Conservation (phyloP, 2,113 vertebrate species). For the Rhea pennata region DNA sequence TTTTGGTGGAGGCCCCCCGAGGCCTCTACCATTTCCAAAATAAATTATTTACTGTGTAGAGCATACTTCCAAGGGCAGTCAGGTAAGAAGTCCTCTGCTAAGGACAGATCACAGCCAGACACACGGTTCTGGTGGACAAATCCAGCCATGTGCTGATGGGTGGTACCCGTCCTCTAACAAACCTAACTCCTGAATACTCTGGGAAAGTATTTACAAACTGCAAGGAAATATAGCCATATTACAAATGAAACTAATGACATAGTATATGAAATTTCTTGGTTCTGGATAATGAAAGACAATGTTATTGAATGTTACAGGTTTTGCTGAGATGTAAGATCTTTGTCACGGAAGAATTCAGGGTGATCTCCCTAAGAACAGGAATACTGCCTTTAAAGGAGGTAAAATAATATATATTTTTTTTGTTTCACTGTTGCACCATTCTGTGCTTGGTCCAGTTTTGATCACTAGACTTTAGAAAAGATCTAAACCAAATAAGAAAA, state of each 20-base stretch:
- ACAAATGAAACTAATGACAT: not conserved
- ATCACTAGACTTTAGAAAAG: not conserved
- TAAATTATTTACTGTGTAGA: not conserved
- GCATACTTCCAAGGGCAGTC: not conserved
- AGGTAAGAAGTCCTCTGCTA: not conserved
- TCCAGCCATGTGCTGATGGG: not conserved
- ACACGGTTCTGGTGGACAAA: not conserved
- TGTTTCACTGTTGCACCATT: not conserved
- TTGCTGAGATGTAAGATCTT: not conserved
- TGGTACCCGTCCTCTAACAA: not conserved
- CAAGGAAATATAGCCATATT: not conserved
- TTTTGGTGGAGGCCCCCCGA: not conserved
- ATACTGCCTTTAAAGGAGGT: not conserved
- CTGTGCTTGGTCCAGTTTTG: not conserved
- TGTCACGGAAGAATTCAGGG: not conserved
- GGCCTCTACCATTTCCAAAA: not conserved
- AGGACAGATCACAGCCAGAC: not conserved
- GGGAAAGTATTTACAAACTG: not conserved
- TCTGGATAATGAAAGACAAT: not conserved
- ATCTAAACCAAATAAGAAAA: not conserved
- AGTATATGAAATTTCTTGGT: not conserved
- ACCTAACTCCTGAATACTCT: not conserved
- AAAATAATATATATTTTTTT: not conserved
- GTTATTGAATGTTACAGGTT: not conserved
- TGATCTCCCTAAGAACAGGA: not conserved